These are phyloP conservation scores for Leuciscus idus DNA, from an alignment of 2,113 vertebrate genomes.

Conservation along the genomic window DNA sequence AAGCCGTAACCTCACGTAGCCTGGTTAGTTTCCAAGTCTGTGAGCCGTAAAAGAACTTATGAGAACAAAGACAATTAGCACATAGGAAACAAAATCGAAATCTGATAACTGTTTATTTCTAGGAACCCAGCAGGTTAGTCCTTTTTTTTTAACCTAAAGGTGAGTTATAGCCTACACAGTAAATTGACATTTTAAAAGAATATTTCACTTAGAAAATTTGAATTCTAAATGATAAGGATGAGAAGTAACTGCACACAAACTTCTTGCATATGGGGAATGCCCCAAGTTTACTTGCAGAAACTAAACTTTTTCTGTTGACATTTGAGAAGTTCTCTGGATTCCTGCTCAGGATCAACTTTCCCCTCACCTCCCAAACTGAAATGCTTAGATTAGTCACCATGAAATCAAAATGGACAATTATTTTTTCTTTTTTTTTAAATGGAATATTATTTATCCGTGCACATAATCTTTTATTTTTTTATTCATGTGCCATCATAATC, in stretches of 20 bases:
- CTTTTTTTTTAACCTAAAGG: background rate
- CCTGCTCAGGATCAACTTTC: background rate
- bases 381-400: background rate
- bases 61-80: conserved; percentile 5
- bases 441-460: no score
- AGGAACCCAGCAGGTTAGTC: background rate
- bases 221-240: background rate
- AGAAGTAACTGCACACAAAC: background rate
- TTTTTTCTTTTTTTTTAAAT: no score
- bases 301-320: background rate
- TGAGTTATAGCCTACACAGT: background rate
- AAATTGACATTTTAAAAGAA: background rate
- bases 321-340: background rate
- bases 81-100: conserved; percentile 8
- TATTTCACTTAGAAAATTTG: background rate
- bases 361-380: background rate
- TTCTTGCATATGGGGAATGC: background rate
- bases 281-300: background rate
- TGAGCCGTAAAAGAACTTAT: background rate
- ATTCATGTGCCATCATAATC: no score
- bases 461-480: no score
- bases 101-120: background rate
- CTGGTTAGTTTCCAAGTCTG: background rate
- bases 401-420: no score
- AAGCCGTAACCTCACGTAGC: background rate